phyloP scores from a whole-genome alignment of 2,113 vertebrate genomes.

The Scophthalmus maximus region DNA sequence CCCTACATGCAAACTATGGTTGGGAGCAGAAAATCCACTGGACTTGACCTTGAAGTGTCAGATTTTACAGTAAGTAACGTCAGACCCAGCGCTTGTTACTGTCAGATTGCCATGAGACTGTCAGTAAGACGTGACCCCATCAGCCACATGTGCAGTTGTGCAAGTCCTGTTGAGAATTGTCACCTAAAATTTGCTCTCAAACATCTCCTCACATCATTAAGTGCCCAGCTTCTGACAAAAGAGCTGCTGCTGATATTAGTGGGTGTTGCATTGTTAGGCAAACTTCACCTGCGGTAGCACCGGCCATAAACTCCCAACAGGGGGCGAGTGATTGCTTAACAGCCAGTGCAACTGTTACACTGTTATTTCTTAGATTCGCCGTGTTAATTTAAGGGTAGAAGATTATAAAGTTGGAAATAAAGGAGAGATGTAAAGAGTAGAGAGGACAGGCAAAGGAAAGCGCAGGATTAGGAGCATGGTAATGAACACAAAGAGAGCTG shows the following conservation, averaged over 20 bases:
- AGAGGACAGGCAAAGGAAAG: slow-evolving; percentile 29
- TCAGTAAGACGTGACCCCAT: slow-evolving; percentile 27
- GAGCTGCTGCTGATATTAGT: not conserved
- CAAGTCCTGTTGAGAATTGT: not conserved
- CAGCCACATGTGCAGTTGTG: not conserved
- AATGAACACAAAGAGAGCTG: slow-evolving; percentile 65
- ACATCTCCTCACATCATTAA: not conserved
- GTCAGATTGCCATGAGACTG: slow-evolving; percentile 8
- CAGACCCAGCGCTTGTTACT: slow-evolving; percentile 6
- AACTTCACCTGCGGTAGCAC: slow-evolving; percentile 14
- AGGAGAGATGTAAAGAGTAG: slow-evolving; percentile 41
- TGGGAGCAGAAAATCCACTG: slow-evolving; percentile 22
- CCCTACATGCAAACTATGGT: slow-evolving; percentile 15
- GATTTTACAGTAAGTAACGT: slow-evolving; percentile 17
- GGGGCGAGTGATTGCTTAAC: slow-evolving; percentile 3
- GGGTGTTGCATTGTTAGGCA: slow-evolving; percentile 3
- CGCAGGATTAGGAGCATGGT: slow-evolving; percentile 55
- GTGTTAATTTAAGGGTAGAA: slow-evolving; percentile 41
- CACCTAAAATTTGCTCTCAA: not conserved
- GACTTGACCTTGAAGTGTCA: slow-evolving; percentile 41
- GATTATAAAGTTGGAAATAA: slow-evolving; percentile 47
- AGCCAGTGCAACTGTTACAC: slow-evolving; percentile 33
- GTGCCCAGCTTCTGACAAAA: not conserved
- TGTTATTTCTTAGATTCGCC: slow-evolving; percentile 39
- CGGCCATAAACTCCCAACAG: not conserved